Evolutionary conservation across 2,888 invertebrate genomes (phyloP), one percentile per base, ranked within the genome.

Genomic region (Oxystoma pomonae): DNA sequence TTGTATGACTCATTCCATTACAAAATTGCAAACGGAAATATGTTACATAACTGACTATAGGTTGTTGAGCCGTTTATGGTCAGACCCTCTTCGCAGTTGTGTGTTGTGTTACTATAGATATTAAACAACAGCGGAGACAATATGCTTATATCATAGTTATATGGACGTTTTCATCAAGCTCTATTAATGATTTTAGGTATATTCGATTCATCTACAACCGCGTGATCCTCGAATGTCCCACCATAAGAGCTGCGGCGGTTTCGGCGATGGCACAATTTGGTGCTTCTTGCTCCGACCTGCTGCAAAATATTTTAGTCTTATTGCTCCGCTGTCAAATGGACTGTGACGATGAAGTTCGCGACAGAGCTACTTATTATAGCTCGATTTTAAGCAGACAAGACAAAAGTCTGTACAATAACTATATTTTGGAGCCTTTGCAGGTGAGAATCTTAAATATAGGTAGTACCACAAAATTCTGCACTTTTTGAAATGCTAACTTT

Each of bases 181-280:
- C n/a, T n/a, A n/a, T n/a, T n/a, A n/a, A n/a, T n/a, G 67, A 20
- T 74, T 74, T 35, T 66, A 84, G 90, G 57, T 90, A 92, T 72
- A 93, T 93, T 65, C 84, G 93, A 1, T 93, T 92, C 68, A 92
- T 93, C 66, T 93, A 93, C 74, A 93, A 93, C 77, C 85, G 93
- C 55, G 97, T 99, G 0, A 98, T 99, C 71, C 82, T 99, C 69
- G 99, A 99, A 77, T 94, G 94, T 71, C 95, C 98, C 0, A 91
- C 95, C 16, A 96, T 99, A 0, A 84, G 97, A 62, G 97, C 97
- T 0, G 99, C 99, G 0, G 98, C 99, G 0, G 98, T 99, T 0
- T 94, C 97, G 0, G 97, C 99, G 0, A 87, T 99, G 72, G 96
- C 98, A 0, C 97, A 97, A 78, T 99, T 99, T 78, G 99, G 98